phyloP scores from a whole-genome alignment of 2,888 invertebrate genomes.

The Leptopilina syphax region DNA sequence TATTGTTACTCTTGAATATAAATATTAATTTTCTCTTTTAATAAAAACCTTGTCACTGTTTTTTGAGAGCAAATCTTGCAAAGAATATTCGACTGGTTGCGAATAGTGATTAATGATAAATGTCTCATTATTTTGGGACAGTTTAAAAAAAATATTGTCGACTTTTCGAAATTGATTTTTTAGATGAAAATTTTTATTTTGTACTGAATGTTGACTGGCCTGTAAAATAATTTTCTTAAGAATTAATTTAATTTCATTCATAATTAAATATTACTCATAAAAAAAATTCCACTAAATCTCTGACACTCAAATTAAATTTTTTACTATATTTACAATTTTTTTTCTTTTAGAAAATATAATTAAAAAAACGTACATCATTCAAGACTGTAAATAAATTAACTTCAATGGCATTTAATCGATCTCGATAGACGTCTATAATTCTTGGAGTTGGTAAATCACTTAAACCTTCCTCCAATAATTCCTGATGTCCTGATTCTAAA shows the following conservation, averaged over 20 bases:
- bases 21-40: neutral
- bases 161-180: constrained; percentile 50
- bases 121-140: constrained; percentile 56
- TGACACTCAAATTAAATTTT: neutral
- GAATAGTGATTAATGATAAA: constrained; percentile 75
- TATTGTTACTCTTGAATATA: neutral
- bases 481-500: constrained; percentile 63
- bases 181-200: constrained; percentile 47
- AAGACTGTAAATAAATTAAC: constrained; percentile 70
- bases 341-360: neutral
- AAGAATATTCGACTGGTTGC: constrained; percentile 71
- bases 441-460: constrained; percentile 56
- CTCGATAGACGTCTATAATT: constrained; percentile 62
- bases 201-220: constrained; percentile 61
- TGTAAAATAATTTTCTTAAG: constrained; percentile 45
- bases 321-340: neutral
- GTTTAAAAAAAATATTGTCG: constrained; percentile 45
- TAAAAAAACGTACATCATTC: constrained; percentile 67
- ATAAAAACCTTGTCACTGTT: constrained; percentile 74
- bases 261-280: no score
- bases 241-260: neutral
- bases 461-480: constrained; percentile 68
- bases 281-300: no score
- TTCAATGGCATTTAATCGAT: constrained; percentile 68
- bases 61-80: constrained; percentile 70